Percentiles rank a stretch among this genome's conserved stretches.
These are phyloP conservation scores for Acheta domesticus DNA, from an alignment of 2,888 invertebrate species.

Conservation along the genomic window DNA sequence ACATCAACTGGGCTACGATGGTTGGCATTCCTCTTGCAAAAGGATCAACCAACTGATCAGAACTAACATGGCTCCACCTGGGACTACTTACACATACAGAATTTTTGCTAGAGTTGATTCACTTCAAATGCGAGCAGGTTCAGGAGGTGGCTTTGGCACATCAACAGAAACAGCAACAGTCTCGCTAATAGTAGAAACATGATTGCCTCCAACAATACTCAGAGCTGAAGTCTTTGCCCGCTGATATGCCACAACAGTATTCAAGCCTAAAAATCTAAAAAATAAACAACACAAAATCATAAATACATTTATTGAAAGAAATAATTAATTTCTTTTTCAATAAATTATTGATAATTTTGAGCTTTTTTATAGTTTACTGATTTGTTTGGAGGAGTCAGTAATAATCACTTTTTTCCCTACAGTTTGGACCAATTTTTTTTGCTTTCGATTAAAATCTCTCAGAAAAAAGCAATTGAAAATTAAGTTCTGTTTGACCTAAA, in stretches of 20 bases:
- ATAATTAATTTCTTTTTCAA: conserved; percentile 20
- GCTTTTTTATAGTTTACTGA: not conserved
- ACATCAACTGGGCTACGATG: too few species aligned
- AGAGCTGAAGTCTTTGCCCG: conserved; percentile 84
- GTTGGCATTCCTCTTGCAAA: too few species aligned
- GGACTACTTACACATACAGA: too few species aligned
- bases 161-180: conserved; percentile 53
- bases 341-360: conserved; percentile 12
- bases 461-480: not conserved
- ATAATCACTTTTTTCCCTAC: not conserved
- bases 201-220: conserved; percentile 60
- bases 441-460: not conserved
- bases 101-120: not conserved
- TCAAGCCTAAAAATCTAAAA: conserved; percentile 76
- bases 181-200: conserved; percentile 55
- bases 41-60: too few species aligned
- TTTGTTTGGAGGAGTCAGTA: not conserved
- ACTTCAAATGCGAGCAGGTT: conserved; percentile 30
- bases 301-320: not conserved
- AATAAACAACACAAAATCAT: conserved; percentile 30
- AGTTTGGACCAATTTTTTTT: not conserved
- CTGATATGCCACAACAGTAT: conserved; percentile 85
- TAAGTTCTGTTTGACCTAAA: too few species aligned
- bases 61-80: too few species aligned
- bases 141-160: conserved; percentile 43